A percentile compares a stretch with the other conserved stretches of the same genome.
Conservation (phyloP, 2,797 vertebrate genomes). For the Cyclura pinguis region DNA sequence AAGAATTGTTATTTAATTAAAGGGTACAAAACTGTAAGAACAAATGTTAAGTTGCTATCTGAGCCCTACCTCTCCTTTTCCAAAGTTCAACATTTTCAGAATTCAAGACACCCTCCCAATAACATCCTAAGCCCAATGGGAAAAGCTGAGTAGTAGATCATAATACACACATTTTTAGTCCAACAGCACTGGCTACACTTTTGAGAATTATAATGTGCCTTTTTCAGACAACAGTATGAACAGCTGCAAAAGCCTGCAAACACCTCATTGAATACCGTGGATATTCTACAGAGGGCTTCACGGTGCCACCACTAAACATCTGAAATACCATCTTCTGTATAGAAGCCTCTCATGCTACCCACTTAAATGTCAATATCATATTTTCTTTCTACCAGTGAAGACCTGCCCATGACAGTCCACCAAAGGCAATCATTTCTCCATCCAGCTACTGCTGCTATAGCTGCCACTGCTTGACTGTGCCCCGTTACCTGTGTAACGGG, state of each 20-base stretch:
- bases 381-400: background rate
- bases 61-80: background rate
- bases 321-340: background rate
- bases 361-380: background rate
- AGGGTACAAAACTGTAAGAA: background rate
- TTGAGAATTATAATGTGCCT: background rate
- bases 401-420: too few species aligned
- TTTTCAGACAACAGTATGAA: background rate
- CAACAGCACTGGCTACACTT: background rate
- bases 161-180: background rate
- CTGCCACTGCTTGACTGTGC: too few species aligned
- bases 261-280: background rate
- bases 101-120: background rate
- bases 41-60: background rate
- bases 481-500: too few species aligned
- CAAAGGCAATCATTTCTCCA: too few species aligned
- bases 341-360: background rate
- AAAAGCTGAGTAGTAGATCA: background rate
- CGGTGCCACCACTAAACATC: background rate
- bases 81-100: background rate
- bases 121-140: background rate
- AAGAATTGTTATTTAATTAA: background rate
- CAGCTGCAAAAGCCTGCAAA: background rate
- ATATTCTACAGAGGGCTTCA: too few species aligned
- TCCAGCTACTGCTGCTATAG: too few species aligned